Percentiles rank a stretch among this genome's conserved stretches.
Conservation (phyloP, 2,113 vertebrate species). For the Rutilus rutilus region DNA sequence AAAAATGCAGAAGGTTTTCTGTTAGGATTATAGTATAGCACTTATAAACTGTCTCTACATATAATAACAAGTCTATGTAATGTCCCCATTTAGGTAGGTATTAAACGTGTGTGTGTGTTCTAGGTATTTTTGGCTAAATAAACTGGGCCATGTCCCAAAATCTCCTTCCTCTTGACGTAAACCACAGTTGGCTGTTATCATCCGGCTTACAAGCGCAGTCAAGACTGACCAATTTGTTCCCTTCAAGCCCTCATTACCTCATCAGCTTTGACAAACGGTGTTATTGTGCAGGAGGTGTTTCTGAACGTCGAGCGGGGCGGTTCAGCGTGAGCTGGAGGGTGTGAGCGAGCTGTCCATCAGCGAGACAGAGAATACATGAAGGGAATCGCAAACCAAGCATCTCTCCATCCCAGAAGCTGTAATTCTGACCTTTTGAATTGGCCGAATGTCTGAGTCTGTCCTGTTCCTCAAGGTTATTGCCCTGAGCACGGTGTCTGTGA, state of each 20-base stretch:
- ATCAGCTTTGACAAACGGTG: constrained; percentile 34
- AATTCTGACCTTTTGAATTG: constrained; percentile 54
- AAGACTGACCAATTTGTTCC: constrained; percentile 19
- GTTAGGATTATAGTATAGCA: neutral
- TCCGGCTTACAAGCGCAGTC: constrained; percentile 57
- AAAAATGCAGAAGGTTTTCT: neutral
- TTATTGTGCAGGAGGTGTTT: constrained; percentile 25
- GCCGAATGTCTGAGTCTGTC: constrained; percentile 32
- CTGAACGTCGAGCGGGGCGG: constrained; percentile 17
- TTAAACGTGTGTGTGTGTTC: neutral
- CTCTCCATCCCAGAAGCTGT: constrained; percentile 56
- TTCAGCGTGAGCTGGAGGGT: neutral
- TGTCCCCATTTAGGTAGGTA: neutral
- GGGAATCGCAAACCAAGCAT: constrained; percentile 48
- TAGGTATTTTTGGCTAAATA: constrained; percentile 24
- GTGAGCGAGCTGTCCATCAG: constrained; percentile 40
- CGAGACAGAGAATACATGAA: constrained; percentile 38
- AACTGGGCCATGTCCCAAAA: constrained; percentile 18
- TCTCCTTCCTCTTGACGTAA: constrained; percentile 43
- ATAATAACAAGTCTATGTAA: neutral
- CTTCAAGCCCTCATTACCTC: constrained; percentile 22
- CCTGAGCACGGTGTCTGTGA: neutral
- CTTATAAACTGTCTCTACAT: neutral
- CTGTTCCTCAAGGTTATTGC: constrained; percentile 38
- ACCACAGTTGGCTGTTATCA: constrained; percentile 14